Evolutionary conservation across 1,140 invertebrate genomes (phyloP).

Genomic region (Hypsibius dujardini): DNA sequence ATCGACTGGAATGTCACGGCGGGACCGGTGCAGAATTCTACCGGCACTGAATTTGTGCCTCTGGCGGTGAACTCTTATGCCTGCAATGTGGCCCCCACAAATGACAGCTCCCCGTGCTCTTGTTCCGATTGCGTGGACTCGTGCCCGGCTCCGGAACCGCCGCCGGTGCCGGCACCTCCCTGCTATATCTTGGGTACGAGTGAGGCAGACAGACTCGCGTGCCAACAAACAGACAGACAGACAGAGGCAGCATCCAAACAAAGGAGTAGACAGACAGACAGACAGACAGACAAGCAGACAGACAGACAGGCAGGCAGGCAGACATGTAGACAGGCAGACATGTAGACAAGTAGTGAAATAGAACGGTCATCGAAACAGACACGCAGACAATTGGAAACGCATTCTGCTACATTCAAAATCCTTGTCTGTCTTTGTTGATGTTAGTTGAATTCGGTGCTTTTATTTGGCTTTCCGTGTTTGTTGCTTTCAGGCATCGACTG

Average conservation of each 20-base stretch:
- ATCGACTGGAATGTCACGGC: conserved; percentile 46
- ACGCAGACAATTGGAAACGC: no score
- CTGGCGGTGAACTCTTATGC: conserved; percentile 44
- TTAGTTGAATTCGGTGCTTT: conserved; percentile 31
- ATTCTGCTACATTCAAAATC: no score
- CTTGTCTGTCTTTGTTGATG: no score
- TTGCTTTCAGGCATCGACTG: background rate
- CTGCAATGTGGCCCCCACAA: conserved; percentile 47
- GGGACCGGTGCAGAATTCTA: conserved; percentile 16
- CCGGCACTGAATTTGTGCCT: conserved; percentile 35
- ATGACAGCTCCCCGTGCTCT: conserved; percentile 51
- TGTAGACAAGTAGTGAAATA: conserved; percentile 47
- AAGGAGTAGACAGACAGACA: no score
- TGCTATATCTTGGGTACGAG: conserved; percentile 49
- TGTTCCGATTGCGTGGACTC: conserved; percentile 67
- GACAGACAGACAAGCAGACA: no score
- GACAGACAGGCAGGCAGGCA: no score
- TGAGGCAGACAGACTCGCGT: conserved; percentile 49
- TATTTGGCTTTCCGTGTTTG: background rate
- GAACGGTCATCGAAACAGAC: conserved; percentile 26
- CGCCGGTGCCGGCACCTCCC: conserved; percentile 43
- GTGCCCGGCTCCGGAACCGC: conserved; percentile 52
- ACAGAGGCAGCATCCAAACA: no score
- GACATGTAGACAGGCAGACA: no score
- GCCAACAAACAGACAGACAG: no score